phyloP scores from a whole-genome alignment of 2,797 vertebrate genomes.

The Thamnophis elegans region DNA sequence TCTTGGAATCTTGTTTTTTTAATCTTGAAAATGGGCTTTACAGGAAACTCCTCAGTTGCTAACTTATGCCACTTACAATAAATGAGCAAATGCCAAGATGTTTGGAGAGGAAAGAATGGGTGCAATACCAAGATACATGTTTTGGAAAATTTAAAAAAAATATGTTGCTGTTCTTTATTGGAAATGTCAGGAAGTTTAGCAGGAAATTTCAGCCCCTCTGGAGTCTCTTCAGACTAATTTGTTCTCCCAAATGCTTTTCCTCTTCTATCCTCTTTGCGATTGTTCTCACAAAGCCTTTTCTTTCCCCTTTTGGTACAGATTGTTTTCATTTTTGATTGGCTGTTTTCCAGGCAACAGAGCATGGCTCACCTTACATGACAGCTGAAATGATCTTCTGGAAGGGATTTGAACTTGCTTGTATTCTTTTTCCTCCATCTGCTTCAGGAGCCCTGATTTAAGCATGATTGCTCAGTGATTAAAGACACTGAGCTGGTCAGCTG shows the following conservation, averaged over 20 bases:
- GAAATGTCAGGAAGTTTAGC: not conserved
- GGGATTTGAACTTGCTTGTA: not conserved
- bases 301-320: not conserved
- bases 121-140: not conserved
- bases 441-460: not conserved
- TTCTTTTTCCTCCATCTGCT: not conserved
- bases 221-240: not conserved
- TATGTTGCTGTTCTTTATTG: not conserved
- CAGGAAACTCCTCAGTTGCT: not conserved
- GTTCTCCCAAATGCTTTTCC: not conserved
- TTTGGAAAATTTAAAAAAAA: not conserved
- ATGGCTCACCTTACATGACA: not conserved
- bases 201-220: not conserved
- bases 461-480: not conserved
- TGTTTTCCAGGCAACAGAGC: not conserved
- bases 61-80: not conserved
- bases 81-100: not conserved
- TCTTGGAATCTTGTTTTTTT: not conserved
- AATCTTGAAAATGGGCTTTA: not conserved
- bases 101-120: not conserved
- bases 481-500: no score
- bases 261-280: not conserved
- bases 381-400: not conserved
- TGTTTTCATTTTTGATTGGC: not conserved
- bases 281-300: not conserved